Conservation (phyloP, 2,797 vertebrate species). For the Echeneis naucrates region DNA sequence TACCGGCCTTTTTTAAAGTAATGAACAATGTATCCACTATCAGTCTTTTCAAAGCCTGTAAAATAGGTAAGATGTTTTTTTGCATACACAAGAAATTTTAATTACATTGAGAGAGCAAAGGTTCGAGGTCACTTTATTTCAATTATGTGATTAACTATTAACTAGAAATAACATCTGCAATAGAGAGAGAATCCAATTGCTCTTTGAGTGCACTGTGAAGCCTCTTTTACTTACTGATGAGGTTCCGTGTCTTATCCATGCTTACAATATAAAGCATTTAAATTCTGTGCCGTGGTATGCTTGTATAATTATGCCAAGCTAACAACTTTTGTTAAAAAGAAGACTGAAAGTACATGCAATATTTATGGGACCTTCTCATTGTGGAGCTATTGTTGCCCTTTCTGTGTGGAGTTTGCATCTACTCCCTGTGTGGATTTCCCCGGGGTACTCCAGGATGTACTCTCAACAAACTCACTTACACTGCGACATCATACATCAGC, state of each 20-base stretch:
- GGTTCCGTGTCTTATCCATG: conserved; percentile 9
- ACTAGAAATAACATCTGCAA: conserved; percentile 7
- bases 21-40: conserved; percentile 17
- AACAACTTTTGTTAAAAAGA: conserved; percentile 25
- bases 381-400: too few species aligned
- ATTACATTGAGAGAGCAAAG: conserved; percentile 1
- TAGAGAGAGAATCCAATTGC: neutral
- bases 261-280: conserved; percentile 16
- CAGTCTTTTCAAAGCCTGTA: neutral
- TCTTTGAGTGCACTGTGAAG: neutral
- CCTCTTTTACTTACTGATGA: neutral
- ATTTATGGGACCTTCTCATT: too few species aligned
- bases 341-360: conserved; percentile 5
- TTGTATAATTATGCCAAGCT: conserved; percentile 9
- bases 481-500: too few species aligned
- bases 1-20: conserved; percentile 16
- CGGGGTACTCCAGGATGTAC: too few species aligned
- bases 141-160: conserved; percentile 19
- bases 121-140: conserved; percentile 18
- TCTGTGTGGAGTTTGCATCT: too few species aligned
- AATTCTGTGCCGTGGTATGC: neutral
- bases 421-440: too few species aligned
- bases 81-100: neutral
- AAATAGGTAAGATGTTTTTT: conserved; percentile 18
- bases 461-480: too few species aligned